Percentiles rank a stretch among this genome's conserved stretches.
These are phyloP conservation scores for Eilema depressum DNA, from an alignment of 2,888 invertebrate genomes.

Conservation along the genomic window DNA sequence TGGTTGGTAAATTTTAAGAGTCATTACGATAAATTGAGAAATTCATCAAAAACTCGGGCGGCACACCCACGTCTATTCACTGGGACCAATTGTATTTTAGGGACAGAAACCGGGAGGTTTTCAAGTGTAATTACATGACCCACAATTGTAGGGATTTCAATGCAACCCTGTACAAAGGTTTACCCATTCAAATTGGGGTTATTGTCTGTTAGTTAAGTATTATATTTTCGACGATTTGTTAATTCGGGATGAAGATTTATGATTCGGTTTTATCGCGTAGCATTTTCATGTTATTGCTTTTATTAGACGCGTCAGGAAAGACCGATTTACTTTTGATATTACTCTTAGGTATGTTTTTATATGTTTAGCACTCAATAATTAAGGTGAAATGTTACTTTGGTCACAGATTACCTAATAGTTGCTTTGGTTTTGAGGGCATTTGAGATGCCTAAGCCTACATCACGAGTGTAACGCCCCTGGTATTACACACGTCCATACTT, in stretches of 20 bases:
- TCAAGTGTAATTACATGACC: slow-evolving; percentile 41
- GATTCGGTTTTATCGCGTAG: neutral
- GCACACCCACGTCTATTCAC: slow-evolving; percentile 16
- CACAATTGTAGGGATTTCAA: slow-evolving; percentile 35
- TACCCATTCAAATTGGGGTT: slow-evolving; percentile 32
- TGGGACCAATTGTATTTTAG: slow-evolving; percentile 38
- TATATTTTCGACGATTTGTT: slow-evolving; percentile 36
- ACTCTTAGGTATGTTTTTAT: neutral
- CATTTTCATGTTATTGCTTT: neutral
- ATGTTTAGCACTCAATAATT: neutral
- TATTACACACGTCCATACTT: too few species aligned
- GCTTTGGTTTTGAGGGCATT: too few species aligned
- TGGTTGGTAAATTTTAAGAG: slow-evolving; percentile 26
- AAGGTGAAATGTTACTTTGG: neutral
- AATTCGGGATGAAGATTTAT: slow-evolving; percentile 18
- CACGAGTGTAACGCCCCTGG: too few species aligned
- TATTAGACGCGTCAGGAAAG: neutral
- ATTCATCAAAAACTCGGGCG: slow-evolving; percentile 34
- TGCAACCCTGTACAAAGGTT: slow-evolving; percentile 30
- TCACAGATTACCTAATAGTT: too few species aligned
- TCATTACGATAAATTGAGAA: slow-evolving; percentile 45
- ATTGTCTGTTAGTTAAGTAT: slow-evolving; percentile 32
- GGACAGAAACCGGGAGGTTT: slow-evolving; percentile 26
- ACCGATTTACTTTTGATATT: neutral
- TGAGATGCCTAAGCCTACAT: too few species aligned